Evolutionary conservation across 2,113 vertebrate genomes (phyloP).

Genomic region (Sciurus niger): DNA sequence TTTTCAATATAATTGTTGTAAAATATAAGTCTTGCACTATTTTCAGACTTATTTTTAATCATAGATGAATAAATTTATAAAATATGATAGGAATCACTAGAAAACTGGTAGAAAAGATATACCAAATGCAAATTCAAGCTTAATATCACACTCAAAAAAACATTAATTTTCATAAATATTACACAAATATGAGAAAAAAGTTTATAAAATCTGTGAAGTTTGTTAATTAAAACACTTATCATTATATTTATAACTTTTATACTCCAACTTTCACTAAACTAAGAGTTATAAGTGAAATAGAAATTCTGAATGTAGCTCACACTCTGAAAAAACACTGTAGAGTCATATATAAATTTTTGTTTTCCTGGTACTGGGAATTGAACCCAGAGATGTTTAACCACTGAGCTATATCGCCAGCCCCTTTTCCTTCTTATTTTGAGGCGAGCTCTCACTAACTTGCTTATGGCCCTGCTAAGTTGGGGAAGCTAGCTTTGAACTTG

Average conservation of each 20-base stretch:
- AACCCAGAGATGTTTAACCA: too few relatives aligned
- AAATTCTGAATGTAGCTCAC: not conserved
- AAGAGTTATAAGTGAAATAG: not conserved
- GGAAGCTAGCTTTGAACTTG: too few relatives aligned
- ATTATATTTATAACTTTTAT: not conserved
- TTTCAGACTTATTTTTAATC: constrained; percentile 36
- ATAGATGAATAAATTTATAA: constrained; percentile 13
- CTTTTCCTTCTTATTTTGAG: too few relatives aligned
- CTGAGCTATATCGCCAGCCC: too few relatives aligned
- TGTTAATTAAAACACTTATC: not conserved
- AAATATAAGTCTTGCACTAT: not conserved
- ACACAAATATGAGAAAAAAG: not conserved
- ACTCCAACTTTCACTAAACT: not conserved
- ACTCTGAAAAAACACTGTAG: not conserved
- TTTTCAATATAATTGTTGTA: not conserved
- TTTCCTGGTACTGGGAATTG: too few relatives aligned
- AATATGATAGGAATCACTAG: not conserved
- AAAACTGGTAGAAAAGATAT: not conserved
- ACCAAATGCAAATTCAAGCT: not conserved
- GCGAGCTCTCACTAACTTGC: too few relatives aligned
- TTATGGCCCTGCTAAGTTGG: too few relatives aligned
- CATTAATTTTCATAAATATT: not conserved
- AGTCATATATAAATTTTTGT: not conserved
- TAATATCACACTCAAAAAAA: not conserved
- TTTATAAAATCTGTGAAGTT: not conserved